Evolutionary conservation across 2,888 invertebrate genomes (phyloP).

Genomic region (Cephus pulcher): DNA sequence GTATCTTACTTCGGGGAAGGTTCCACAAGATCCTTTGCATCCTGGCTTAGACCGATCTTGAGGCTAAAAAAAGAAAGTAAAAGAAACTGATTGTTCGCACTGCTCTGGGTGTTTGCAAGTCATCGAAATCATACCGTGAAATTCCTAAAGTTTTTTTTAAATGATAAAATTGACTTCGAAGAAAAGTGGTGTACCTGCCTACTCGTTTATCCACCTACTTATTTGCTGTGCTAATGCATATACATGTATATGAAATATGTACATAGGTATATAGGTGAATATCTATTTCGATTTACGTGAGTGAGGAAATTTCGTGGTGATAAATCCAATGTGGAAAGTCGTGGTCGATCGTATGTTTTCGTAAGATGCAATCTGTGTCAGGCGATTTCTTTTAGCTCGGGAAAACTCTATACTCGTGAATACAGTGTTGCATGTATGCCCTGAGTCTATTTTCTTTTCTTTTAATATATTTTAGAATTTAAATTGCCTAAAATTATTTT

Average conservation of each 20-base stretch:
- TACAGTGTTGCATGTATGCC: background rate
- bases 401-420: background rate
- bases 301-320: background rate
- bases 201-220: background rate
- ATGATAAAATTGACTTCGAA: background rate
- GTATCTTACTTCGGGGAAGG: background rate
- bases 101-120: background rate
- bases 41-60: background rate
- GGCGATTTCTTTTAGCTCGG: background rate
- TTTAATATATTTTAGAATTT: background rate
- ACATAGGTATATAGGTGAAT: background rate
- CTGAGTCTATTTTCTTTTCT: background rate
- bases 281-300: background rate
- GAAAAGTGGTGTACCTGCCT: background rate
- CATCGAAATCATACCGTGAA: background rate
- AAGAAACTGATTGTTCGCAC: background rate
- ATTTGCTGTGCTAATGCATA: background rate
- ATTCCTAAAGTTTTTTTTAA: background rate
- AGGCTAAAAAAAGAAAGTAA: background rate
- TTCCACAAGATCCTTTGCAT: background rate
- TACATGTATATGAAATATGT: conserved; percentile 1
- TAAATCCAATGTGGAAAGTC: background rate
- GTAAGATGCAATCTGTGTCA: background rate
- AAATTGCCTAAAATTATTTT: background rate
- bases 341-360: background rate